phyloP scores from a whole-genome alignment of 2,888 invertebrate genomes.

The Xanthorhoe designata region DNA sequence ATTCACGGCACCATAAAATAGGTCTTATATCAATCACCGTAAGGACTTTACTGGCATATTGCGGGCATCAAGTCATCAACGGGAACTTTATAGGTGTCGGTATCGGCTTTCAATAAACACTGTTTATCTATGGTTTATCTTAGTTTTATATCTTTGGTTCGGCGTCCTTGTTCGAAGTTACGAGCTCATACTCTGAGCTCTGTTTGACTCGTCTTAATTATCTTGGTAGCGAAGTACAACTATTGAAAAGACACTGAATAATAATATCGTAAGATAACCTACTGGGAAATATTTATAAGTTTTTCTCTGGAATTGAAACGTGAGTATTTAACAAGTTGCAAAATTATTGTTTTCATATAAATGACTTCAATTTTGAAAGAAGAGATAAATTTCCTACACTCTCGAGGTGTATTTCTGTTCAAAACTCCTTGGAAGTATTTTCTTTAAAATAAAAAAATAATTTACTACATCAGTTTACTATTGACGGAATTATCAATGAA shows the following conservation, averaged over 20 bases:
- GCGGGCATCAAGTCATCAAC: slow-evolving; percentile 50
- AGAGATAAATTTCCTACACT: too few species aligned
- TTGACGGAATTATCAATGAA: too few species aligned
- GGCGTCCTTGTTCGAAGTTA: slow-evolving; percentile 43
- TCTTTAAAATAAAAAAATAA: too few species aligned
- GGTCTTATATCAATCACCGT: slow-evolving; percentile 50
- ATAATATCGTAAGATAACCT: not conserved
- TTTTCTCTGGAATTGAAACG: not conserved
- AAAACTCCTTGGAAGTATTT: too few species aligned
- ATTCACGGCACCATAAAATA: slow-evolving; percentile 44
- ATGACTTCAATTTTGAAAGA: too few species aligned
- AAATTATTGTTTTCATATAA: too few species aligned
- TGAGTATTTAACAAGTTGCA: too few species aligned
- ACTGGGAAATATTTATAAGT: slow-evolving; percentile 1
- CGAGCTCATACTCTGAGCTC: slow-evolving; percentile 29
- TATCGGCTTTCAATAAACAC: slow-evolving; percentile 68
- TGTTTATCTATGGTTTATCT: slow-evolving; percentile 53
- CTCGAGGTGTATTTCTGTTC: too few species aligned
- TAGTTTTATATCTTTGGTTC: slow-evolving; percentile 46
- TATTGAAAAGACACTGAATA: not conserved
- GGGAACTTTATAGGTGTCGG: slow-evolving; percentile 49
- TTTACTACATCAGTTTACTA: too few species aligned
- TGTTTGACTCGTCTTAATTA: slow-evolving; percentile 35
- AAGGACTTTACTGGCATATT: slow-evolving; percentile 47
- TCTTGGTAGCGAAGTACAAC: slow-evolving; percentile 17